Percentiles rank a stretch among this genome's conserved stretches.
phyloP scores from a whole-genome alignment of 2,113 vertebrate species.

The Cephalopholis sonnerati region DNA sequence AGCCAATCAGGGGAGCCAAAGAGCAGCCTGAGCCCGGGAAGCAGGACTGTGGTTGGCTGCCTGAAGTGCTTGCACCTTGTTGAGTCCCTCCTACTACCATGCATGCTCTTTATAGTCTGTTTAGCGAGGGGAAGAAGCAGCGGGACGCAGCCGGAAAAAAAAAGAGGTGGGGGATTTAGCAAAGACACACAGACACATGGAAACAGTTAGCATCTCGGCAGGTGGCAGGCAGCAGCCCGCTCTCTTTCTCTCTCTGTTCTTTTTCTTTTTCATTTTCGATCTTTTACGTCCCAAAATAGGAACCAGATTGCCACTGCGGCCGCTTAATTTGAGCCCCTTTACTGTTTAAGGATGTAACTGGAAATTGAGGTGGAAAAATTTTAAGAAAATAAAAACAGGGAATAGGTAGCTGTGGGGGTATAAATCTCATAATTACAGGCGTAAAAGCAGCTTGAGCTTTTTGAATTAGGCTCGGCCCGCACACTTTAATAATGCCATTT shows the following conservation, averaged over 20 bases:
- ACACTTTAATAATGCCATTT: constrained; percentile 59
- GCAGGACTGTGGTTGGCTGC: constrained; percentile 72
- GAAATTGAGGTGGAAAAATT: constrained; percentile 83
- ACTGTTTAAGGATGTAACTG: constrained; percentile 82
- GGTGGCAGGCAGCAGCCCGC: constrained; percentile 79
- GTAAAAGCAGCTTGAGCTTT: constrained; percentile 70
- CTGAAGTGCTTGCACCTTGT: constrained; percentile 74
- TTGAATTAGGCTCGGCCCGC: constrained; percentile 62
- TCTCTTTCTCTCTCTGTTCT: constrained; percentile 73
- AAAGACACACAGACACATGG: constrained; percentile 83
- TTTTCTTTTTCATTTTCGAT: constrained; percentile 82
- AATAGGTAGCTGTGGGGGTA: constrained; percentile 68
- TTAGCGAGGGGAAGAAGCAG: constrained; percentile 84
- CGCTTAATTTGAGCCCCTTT: constrained; percentile 80
- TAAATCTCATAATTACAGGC: constrained; percentile 82
- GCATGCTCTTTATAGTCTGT: constrained; percentile 81
- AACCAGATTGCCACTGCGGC: constrained; percentile 84
- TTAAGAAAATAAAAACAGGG: constrained; percentile 57
- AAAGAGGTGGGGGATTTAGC: constrained; percentile 60
- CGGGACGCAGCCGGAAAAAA: constrained; percentile 71
- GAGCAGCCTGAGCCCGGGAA: constrained; percentile 30
- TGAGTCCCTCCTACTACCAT: constrained; percentile 74
- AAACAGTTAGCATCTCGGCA: constrained; percentile 81
- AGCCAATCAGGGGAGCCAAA: constrained; percentile 73
- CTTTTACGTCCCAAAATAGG: constrained; percentile 85